Evolutionary conservation across 1,140 invertebrate species (phyloP).

Genomic region (Bicyclus anynana): DNA sequence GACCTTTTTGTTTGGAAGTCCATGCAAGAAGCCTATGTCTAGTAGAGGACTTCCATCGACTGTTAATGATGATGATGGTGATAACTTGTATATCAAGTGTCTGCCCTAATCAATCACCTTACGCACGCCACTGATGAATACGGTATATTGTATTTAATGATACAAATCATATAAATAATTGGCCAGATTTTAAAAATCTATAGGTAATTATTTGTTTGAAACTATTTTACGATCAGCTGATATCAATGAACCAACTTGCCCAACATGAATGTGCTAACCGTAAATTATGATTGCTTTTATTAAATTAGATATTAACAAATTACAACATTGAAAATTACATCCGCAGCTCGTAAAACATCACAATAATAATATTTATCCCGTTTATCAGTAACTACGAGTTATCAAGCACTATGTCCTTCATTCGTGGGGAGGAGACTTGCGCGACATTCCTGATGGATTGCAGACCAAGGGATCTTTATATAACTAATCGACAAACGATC

Average conservation of each 20-base stretch:
- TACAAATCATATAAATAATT: no score
- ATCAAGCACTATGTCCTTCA: not conserved
- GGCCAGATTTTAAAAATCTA: no score
- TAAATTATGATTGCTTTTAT: not conserved
- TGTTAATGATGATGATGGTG: no score
- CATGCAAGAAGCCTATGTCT: no score
- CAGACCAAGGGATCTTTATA: not conserved
- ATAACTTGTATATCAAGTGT: no score
- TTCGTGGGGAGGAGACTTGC: not conserved
- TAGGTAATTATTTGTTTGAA: no score
- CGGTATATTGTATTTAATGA: no score
- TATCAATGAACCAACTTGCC: not conserved
- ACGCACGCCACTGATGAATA: no score
- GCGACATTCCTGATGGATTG: not conserved
- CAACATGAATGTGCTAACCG: not conserved
- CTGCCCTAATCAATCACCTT: no score
- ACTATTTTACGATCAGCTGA: not conserved
- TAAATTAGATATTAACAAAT: not conserved
- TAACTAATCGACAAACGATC: no score
- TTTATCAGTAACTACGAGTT: not conserved
- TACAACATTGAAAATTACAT: conserved; percentile 2
- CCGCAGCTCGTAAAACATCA: conserved; percentile 1
- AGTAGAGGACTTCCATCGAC: no score
- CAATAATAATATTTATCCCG: conserved; percentile 6
- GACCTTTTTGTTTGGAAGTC: no score